Evolutionary conservation across 2,888 invertebrate genomes (phyloP), one percentile per base, ranked within the genome.

Genomic region (Ischnus inquisitorius): DNA sequence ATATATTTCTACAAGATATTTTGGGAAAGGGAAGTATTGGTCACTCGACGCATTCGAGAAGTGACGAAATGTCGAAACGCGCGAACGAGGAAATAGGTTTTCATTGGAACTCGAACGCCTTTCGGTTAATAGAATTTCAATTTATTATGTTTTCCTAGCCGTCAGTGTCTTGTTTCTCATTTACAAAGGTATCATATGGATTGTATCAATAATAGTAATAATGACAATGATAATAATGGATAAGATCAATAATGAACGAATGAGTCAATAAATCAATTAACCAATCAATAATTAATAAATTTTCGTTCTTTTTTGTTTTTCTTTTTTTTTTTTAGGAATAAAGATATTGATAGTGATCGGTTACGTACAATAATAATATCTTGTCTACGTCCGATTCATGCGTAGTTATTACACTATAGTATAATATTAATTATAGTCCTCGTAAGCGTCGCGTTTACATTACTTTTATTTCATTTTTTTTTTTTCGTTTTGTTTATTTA

Each of bases 101-200:
- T 67, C 28, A 3, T 41, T 16, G n/a, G 16, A 14, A 5, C 41
- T 79, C 60, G 60, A 87, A 90, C 82, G 81, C 89, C 83, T 90
- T 91, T 90, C 87, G 89, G 90, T 92, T 92, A 91, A 92, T 92
- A 92, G 92, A 92, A 92, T 91, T 92, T 91, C 91, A 92, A 92
- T 92, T 92, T 92, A 92, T 92, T 92, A 90, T 91, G 92, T 90
- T 90, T 88, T 88, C 91, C 91, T 92, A 92, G 90, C 91, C 90
- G 88, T 91, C 91, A 89, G 89, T 92, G 90, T 91, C 92, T 92
- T 91, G 90, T 91, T 92, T 92, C 92, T 91, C 92, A 92, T 92
- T 92, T 92, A 92, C 91, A 92, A 92, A 92, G 91, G 87, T 91
- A 92, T 91, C 87, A 90, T 90, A 91, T 90, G 89, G 88, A 85